Evolutionary conservation across 2,797 vertebrate species (phyloP).

Genomic region (Sebastiscus albofasciatus): DNA sequence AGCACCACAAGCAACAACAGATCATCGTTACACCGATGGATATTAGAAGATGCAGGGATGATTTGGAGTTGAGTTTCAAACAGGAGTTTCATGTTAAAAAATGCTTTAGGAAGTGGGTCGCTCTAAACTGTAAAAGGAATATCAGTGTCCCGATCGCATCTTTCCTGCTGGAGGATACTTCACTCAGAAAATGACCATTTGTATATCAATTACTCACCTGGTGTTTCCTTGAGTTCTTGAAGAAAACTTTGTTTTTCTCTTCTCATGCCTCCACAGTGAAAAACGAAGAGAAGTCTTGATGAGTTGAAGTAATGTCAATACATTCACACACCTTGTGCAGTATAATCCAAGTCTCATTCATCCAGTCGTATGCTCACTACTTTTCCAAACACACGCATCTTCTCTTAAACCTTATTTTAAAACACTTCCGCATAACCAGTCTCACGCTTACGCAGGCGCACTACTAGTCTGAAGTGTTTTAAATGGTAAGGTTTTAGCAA

Average conservation of each 20-base stretch:
- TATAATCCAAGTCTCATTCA: neutral
- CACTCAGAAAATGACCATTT: neutral
- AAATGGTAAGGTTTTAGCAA: neutral
- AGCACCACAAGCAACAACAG: constrained; percentile 6
- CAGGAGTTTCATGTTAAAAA: constrained; percentile 11
- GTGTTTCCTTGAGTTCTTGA: neutral
- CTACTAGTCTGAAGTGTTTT: neutral
- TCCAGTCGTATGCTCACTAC: neutral
- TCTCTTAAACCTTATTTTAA: neutral
- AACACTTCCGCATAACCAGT: too few relatives aligned
- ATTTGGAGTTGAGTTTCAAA: constrained; percentile 17
- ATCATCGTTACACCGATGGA: constrained; percentile 19
- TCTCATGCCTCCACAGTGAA: neutral
- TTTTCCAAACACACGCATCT: neutral
- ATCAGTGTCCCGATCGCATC: neutral
- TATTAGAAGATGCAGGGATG: constrained; percentile 6
- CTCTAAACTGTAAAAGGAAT: neutral
- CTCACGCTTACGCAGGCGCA: too few relatives aligned
- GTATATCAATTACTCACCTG: neutral
- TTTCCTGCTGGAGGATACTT: neutral
- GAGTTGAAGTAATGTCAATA: too few relatives aligned
- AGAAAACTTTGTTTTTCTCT: neutral
- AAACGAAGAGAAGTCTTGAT: too few relatives aligned
- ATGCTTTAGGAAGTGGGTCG: constrained; percentile 32
- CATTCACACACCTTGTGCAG: too few relatives aligned